phyloP scores from a whole-genome alignment of 1,140 invertebrate species.

The Cyclargus thomasi region DNA sequence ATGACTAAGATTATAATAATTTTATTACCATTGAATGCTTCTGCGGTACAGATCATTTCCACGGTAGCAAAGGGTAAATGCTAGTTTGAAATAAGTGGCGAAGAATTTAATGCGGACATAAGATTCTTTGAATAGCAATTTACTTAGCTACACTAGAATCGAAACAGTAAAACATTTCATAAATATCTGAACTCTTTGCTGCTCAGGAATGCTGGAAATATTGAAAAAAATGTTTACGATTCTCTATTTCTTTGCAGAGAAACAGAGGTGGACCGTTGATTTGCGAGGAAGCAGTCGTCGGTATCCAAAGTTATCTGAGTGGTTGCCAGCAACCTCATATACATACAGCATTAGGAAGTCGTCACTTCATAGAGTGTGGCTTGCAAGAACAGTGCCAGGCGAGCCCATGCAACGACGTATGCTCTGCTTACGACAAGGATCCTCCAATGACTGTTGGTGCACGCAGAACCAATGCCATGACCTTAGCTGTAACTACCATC shows the following conservation, averaged over 20 bases:
- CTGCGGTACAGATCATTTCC: too few relatives aligned
- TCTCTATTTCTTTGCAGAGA: constrained; percentile 34
- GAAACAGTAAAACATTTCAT: too few relatives aligned
- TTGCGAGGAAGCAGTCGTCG: constrained; percentile 46
- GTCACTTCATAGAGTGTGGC: constrained; percentile 54
- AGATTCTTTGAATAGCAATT: too few relatives aligned
- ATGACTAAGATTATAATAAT: too few relatives aligned
- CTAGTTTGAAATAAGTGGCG: too few relatives aligned
- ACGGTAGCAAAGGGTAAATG: too few relatives aligned
- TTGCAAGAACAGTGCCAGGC: constrained; percentile 41
- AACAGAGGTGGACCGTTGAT: constrained; percentile 60
- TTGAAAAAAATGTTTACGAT: too few relatives aligned
- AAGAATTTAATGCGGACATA: too few relatives aligned
- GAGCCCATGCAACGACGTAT: constrained; percentile 40
- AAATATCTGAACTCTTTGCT: too few relatives aligned
- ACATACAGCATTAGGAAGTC: constrained; percentile 45
- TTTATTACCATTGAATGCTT: too few relatives aligned
- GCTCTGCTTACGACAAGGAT: constrained; percentile 46
- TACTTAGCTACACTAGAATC: too few relatives aligned
- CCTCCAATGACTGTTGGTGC: background rate
- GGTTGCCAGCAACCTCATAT: constrained; percentile 52
- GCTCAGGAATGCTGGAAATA: too few relatives aligned
- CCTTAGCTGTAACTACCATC: background rate
- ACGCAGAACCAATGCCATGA: background rate
- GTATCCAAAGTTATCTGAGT: constrained; percentile 53